Percentiles rank a stretch among this genome's conserved stretches.
Conservation (phyloP, 2,797 vertebrate species). For the Triplophysa bombifrons region DNA sequence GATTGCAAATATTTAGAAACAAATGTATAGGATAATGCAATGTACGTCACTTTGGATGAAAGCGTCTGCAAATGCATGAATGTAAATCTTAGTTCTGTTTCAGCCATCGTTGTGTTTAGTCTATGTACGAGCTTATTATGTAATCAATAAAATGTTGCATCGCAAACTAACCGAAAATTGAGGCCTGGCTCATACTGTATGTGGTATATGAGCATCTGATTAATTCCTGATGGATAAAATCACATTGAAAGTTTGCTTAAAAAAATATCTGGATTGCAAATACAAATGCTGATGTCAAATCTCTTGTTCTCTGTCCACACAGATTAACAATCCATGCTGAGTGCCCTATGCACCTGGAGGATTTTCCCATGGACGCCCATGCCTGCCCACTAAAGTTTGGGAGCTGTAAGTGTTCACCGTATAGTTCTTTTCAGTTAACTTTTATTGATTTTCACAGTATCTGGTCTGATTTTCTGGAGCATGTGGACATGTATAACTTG, state of each 20-base stretch:
- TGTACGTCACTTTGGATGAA: too few species aligned
- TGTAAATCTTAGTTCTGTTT: too few species aligned
- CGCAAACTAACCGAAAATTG: neutral
- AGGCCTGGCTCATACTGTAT: neutral
- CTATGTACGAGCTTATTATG: neutral
- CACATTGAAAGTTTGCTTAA: neutral
- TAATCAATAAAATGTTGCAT: neutral
- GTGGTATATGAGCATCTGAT: neutral
- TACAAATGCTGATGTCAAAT: neutral
- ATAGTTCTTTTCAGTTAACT: neutral
- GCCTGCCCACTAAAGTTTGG: constrained; percentile 97
- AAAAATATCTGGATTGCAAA: neutral
- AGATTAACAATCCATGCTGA: constrained; percentile 98
- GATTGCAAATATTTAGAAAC: too few species aligned
- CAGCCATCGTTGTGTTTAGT: too few species aligned
- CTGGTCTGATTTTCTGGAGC: constrained; percentile 3
- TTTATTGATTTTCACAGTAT: neutral
- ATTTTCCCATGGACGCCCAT: constrained; percentile 98
- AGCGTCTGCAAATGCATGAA: too few species aligned
- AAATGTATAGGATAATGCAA: too few species aligned
- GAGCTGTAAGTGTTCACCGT: constrained; percentile 86
- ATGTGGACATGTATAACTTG: neutral
- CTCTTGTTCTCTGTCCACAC: constrained; percentile 29
- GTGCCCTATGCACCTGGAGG: constrained; percentile 98
- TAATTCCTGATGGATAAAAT: neutral